These are phyloP conservation scores for Chloroclysta siterata DNA, from an alignment of 2,888 invertebrate species.

Conservation along the genomic window DNA sequence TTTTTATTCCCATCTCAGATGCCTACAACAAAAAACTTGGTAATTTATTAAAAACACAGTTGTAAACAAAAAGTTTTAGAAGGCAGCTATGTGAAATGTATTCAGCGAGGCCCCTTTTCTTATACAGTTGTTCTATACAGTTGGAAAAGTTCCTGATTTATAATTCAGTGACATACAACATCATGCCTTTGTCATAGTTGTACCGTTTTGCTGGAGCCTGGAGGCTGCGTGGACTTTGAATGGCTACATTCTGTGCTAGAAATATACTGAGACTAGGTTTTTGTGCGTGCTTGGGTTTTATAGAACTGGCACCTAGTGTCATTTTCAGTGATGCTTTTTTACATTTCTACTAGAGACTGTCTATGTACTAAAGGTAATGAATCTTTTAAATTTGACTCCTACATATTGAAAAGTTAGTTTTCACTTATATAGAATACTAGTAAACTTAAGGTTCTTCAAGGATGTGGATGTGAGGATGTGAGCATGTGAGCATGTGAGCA, in stretches of 20 bases:
- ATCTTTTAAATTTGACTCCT: too few relatives aligned
- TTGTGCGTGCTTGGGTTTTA: background rate
- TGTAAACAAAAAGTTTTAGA: constrained; percentile 14
- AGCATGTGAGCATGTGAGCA: too few relatives aligned
- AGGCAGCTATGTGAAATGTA: constrained; percentile 21
- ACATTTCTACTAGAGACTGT: too few relatives aligned
- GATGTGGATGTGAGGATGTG: too few relatives aligned
- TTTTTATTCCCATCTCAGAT: background rate
- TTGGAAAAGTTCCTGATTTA: constrained; percentile 26
- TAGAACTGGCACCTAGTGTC: background rate
- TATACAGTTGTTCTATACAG: constrained; percentile 34
- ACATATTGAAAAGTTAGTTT: too few relatives aligned
- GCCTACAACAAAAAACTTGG: background rate
- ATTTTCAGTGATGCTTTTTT: too few relatives aligned
- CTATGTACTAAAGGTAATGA: too few relatives aligned
- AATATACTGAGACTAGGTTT: background rate
- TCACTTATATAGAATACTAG: too few relatives aligned
- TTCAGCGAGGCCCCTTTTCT: constrained; percentile 27
- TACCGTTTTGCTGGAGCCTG: background rate
- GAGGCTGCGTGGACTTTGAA: constrained; percentile 18
- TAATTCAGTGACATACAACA: constrained; percentile 29
- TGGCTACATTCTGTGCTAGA: constrained; percentile 13
- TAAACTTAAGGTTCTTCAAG: too few relatives aligned
- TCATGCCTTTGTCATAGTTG: constrained; percentile 29
- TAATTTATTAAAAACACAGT: constrained; percentile 13